These are phyloP conservation scores for Erpornis zantholeuca DNA, from an alignment of 2,113 vertebrate species.

Conservation along the genomic window DNA sequence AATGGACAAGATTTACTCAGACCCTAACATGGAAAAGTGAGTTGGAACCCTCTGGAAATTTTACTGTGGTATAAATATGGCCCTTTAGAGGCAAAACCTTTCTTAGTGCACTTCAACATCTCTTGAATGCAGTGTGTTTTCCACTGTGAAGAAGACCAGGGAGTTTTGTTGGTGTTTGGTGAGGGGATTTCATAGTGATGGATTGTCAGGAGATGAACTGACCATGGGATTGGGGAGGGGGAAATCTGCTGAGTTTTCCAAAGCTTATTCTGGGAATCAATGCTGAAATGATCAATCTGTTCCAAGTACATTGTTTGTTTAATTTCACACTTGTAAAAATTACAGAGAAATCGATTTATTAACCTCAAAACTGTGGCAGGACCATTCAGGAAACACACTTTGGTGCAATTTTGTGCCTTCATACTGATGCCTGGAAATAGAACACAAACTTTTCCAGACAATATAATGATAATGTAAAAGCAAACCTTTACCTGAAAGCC, in stretches of 20 bases:
- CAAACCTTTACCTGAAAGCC: neutral
- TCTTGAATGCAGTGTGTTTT: neutral
- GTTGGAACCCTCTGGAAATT: conserved; percentile 18
- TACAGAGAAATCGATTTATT: neutral
- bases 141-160: neutral
- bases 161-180: neutral
- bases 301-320: neutral
- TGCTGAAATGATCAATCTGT: neutral
- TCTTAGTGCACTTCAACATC: neutral
- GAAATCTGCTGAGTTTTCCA: neutral
- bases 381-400: neutral
- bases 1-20: conserved; percentile 69
- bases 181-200: neutral
- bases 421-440: neutral
- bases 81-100: neutral
- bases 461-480: neutral
- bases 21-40: conserved; percentile 71
- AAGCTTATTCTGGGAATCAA: neutral
- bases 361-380: neutral
- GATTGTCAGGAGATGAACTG: neutral
- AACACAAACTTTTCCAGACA: neutral
- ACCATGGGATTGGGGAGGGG: rapidly evolving
- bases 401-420: neutral
- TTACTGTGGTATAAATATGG: neutral
- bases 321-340: neutral